phyloP scores from a whole-genome alignment of 2,888 invertebrate genomes.

The Dryobotodes eremita region DNA sequence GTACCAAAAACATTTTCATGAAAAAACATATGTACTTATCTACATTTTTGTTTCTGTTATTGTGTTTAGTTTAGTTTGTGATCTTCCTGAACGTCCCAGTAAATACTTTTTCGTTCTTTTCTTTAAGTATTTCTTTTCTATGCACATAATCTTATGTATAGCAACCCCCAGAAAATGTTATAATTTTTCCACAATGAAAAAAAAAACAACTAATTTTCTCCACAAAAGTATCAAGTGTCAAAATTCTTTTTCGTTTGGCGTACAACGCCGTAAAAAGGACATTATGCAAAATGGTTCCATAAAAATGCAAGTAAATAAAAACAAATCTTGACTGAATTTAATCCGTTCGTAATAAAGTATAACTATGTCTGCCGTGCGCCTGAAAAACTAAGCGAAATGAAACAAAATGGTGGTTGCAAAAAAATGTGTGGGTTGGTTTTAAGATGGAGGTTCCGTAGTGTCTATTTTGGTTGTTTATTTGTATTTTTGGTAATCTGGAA shows the following conservation, averaged over 20 bases:
- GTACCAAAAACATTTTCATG: background rate
- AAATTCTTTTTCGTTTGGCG: conserved; percentile 48
- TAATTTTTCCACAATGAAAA: no score
- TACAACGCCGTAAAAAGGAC: conserved; percentile 67
- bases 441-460: conserved; percentile 19
- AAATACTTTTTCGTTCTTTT: no score
- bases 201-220: background rate
- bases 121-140: no score
- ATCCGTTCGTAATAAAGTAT: conserved; percentile 72
- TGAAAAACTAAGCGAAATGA: conserved; percentile 69
- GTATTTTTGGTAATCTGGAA: background rate
- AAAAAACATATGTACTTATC: no score
- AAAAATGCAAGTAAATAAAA: conserved; percentile 79
- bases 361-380: conserved; percentile 63
- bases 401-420: conserved; percentile 72
- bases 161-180: background rate
- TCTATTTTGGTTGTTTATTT: background rate
- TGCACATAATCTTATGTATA: background rate
- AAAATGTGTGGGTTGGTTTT: conserved; percentile 46
- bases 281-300: conserved; percentile 81
- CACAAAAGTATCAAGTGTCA: conserved; percentile 46
- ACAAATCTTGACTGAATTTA: conserved; percentile 72
- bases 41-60: no score
- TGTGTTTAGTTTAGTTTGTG: no score
- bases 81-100: no score